Base-by-base conservation (phyloP, 2,113 vertebrate species). In the cattle (Bos taurus) region DNA sequence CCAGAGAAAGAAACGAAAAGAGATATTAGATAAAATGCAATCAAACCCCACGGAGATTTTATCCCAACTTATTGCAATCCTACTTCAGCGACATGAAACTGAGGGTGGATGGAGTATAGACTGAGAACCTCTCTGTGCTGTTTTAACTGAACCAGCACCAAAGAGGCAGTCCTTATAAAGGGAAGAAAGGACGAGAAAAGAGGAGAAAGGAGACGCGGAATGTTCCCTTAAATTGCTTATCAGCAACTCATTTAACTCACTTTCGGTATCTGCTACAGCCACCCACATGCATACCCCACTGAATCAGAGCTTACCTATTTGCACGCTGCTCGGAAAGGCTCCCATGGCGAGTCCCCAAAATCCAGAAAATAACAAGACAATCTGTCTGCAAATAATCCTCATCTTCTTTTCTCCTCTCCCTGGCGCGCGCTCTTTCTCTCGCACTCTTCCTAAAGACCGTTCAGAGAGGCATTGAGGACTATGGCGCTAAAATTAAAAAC, bases 291-390 rank as follows among this genome's bases (percentile, higher is more conserved):
- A 97, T 60, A 26, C 54, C 43, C 93, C 96, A 56, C 67, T 84
- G 89, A 85, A 50, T 96, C 95, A 94, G 86, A 94, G 99, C 99
- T 99, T 99, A 99, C 99, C 99, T 99, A 99, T 99, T 99, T 99
- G 99, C 97, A 99, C 99, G 91, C 99, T 99, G 99, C 99, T 99
- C 98, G 99, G 99, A 99, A 99, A 99, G 99, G 99, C 99, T 99
- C 99, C 99, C 98, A 99, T 99, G 98, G 99, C 99, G 99, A 99
- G 99, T 98, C 99, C 99, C 99, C 99, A 99, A 98, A 99, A 99
- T 99, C 99, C 99, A 98, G 99, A 99, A 99, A 99, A 99, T 98
- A 99, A 99, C 99, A 99, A 99, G 98, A 99, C 99, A 99, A 99
- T 99, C 99, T 99, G 99, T 99, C 99, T 99, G 99, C 99, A 99